Base-by-base conservation (phyloP, 2,797 vertebrate genomes). In the Acanthurus tractus region DNA sequence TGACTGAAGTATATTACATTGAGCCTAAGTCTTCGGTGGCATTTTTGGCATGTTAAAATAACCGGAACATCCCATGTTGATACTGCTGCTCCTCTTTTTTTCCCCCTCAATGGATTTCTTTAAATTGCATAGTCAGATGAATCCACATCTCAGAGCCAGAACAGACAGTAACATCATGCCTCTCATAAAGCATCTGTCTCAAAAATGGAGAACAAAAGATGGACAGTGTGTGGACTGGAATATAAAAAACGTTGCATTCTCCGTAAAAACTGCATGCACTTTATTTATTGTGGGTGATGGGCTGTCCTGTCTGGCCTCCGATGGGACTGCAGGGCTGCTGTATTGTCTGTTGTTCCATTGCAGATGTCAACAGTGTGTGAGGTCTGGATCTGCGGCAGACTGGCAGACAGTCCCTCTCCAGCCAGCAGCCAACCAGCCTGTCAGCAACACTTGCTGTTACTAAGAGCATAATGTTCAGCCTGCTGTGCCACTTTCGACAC, bases 61-160 rank as follows among this genome's bases (percentile, higher is more conserved):
- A 86, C 82, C 79, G 80, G 29, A 88, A 83, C 1, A 57, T 84
- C 74, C 86, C 73, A 54, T 85, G 88, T 55, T 82, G 76, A 82
- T 61, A 74, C 74, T 45, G 70, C 61, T 65, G 80, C 83, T 86
- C 75, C 54, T 87, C 61, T 78, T 75, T 66, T 76, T 71, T 67
- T 76, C 45, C 64, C 6, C 38, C 38, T 12, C 38, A 9, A 88
- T 91, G 82, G 81, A 93, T 92, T 90, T 89, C 82, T 93, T 93
- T 85, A 92, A 93, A 94, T 95, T 95, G 94, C 94, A 95, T 95
- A 95, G 94, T 94, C 93, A 92, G 88, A 93, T 92, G 86, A 94
- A 92, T 93, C 90, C 91, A 88, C 76, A 73, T 88, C 81, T 89
- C 75, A 67, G 82, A 91, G 86, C 85, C 65, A 69, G 82, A 79